Evolutionary conservation across 2,888 invertebrate genomes (phyloP).

Genomic region (Leptinotarsa rubiginosa): DNA sequence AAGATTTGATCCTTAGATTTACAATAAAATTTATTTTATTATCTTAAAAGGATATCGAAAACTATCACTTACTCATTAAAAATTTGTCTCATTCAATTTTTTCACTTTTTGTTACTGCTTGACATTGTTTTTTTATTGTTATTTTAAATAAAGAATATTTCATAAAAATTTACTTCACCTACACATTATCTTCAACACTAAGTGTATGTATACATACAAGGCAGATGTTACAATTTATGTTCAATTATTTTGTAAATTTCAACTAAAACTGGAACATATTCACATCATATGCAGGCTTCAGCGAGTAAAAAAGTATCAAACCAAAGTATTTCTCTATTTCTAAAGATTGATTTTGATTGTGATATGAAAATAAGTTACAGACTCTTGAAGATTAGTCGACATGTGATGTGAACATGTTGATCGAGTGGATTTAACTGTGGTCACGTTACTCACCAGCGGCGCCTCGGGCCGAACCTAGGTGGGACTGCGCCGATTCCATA

Average conservation of each 20-base stretch:
- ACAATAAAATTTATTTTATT: no score
- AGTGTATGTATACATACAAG: no score
- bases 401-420: conserved; percentile 9
- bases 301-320: neutral
- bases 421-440: conserved; percentile 35
- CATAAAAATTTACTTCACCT: no score
- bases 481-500: conserved; percentile 67
- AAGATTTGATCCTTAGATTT: neutral
- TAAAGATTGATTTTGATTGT: neutral
- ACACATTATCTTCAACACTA: no score
- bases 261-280: conserved; percentile 28
- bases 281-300: conserved; percentile 27
- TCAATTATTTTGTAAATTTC: conserved; percentile 25
- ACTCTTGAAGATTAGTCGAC: neutral
- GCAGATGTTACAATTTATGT: conserved; percentile 35
- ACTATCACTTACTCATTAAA: no score
- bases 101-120: no score
- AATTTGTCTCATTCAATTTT: no score
- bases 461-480: conserved; percentile 66
- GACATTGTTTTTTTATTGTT: no score
- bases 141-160: no score
- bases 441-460: conserved; percentile 66
- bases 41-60: no score
- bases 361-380: neutral
- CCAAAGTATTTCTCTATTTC: neutral